Conservation (phyloP, 1,140 invertebrate genomes). For the Conopomorpha cramerella region DNA sequence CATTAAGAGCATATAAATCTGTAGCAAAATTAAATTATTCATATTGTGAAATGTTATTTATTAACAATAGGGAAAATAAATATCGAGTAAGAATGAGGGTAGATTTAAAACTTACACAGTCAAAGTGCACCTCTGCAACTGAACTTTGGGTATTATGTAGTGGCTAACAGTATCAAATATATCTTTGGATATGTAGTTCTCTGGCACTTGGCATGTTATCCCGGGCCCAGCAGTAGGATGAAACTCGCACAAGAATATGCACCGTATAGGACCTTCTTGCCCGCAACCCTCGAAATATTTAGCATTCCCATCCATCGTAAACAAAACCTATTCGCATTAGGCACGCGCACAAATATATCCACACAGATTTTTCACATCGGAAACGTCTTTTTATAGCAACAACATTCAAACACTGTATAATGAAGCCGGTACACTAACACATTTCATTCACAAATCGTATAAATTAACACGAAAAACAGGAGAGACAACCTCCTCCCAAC, state of each 20-base stretch:
- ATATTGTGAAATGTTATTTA: too few species aligned
- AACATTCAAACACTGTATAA: too few species aligned
- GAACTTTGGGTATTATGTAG: conserved; percentile 92
- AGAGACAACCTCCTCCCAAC: too few species aligned
- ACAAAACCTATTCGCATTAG: too few species aligned
- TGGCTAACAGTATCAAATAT: conserved; percentile 89
- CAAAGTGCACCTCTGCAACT: conserved; percentile 84
- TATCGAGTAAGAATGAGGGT: neutral
- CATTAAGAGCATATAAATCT: too few species aligned
- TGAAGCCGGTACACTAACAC: too few species aligned
- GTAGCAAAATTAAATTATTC: too few species aligned
- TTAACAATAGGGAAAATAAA: neutral
- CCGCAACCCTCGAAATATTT: conserved; percentile 61
- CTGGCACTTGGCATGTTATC: conserved; percentile 82
- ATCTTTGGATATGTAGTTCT: conserved; percentile 86
- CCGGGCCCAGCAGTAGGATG: conserved; percentile 81
- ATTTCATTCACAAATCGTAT: too few species aligned
- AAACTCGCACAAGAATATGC: conserved; percentile 86
- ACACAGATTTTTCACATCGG: too few species aligned
- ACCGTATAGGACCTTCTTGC: conserved; percentile 72
- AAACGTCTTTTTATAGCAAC: too few species aligned
- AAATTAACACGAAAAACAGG: too few species aligned
- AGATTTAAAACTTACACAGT: conserved; percentile 75
- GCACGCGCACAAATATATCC: too few species aligned
- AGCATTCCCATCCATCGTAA: conserved; percentile 43